Conservation (phyloP, 2,113 vertebrate genomes). For the Ifrita kowaldi region DNA sequence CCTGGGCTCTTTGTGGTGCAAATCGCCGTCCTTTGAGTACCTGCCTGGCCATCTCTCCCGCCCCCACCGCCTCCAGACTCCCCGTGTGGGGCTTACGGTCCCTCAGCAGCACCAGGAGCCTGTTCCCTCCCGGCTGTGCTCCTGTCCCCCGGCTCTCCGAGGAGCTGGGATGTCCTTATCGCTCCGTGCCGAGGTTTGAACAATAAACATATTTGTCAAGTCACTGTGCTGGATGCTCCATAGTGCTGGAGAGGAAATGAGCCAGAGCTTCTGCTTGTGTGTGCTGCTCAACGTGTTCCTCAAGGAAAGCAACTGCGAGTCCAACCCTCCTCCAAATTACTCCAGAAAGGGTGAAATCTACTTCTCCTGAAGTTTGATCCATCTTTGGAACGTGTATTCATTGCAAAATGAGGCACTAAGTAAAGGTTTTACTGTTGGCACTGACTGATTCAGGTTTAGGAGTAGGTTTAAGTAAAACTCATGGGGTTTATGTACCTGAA, state of each 20-base stretch:
- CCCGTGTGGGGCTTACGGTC: neutral
- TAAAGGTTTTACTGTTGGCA: neutral
- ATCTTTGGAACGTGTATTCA: neutral
- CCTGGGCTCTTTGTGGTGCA: neutral
- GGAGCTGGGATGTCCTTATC: neutral
- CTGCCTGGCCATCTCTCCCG: neutral
- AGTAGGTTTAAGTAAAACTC: neutral
- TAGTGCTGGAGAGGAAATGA: slow-evolving; percentile 21
- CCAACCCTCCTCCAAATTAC: neutral
- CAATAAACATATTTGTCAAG: slow-evolving; percentile 66
- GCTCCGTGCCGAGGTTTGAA: slow-evolving; percentile 6
- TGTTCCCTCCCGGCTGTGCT: neutral
- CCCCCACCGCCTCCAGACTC: neutral
- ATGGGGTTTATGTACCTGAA: neutral
- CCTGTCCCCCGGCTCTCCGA: neutral
- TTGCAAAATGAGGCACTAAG: neutral
- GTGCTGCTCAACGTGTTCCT: neutral
- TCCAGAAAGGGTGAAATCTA: neutral
- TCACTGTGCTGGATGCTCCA: slow-evolving; percentile 47
- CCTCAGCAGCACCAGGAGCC: neutral
- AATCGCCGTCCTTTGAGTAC: neutral
- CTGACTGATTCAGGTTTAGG: neutral
- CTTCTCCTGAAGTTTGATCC: slow-evolving; percentile 17
- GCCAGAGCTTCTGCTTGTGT: neutral
- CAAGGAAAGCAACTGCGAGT: neutral